Base-by-base conservation (phyloP, 2,888 invertebrate species). In the Protodeltote pygarga region DNA sequence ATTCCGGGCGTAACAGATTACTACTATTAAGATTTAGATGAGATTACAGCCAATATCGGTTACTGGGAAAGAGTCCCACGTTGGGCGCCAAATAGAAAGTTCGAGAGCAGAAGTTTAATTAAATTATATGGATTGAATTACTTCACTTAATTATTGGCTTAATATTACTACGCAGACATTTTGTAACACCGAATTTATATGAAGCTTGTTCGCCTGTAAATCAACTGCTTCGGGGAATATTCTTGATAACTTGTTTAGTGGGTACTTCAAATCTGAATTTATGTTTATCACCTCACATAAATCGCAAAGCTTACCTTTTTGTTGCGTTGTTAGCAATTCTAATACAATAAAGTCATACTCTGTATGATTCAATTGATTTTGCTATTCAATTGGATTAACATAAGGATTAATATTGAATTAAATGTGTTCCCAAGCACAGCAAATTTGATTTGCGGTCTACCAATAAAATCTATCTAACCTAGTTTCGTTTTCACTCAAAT, bases 21-120 rank as follows among this genome's bases (percentile, higher is more conserved):
- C 20, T 13, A 21, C 53, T 50, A 62, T 69, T 58, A 54, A 44
- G 54, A 55, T 48, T 31, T 35, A 38, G 31, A 24, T 24, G 27
- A 58, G 64, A 65, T 65, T 31, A 49, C 33, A 13, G 19, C 14
- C 24, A 49, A 52, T 61, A 58, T 55, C 14, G 35, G 34, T 45
- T 52, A 50, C 15, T 10, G 17, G 35, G 19, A 34, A 35, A 34
- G 27, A 53, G 58, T 31, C 61, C 64, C 71, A 59, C 44, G 52
- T 44, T 65, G 69, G 67, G 62, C 55, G 62, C 71, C 69, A 67
- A 48, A 50, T 50, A 32, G 38, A 37, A 57, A 52, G 45, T 62
- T 53, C 20, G 19, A 21, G 45, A 25, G 21, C 25, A 29, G 19
- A n/a, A 64, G 16, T 55, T 38, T 49, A 58, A 55, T 68, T 54